Evolutionary conservation across 2,113 vertebrate species (phyloP).

Genomic region (Syngnathus typhle): DNA sequence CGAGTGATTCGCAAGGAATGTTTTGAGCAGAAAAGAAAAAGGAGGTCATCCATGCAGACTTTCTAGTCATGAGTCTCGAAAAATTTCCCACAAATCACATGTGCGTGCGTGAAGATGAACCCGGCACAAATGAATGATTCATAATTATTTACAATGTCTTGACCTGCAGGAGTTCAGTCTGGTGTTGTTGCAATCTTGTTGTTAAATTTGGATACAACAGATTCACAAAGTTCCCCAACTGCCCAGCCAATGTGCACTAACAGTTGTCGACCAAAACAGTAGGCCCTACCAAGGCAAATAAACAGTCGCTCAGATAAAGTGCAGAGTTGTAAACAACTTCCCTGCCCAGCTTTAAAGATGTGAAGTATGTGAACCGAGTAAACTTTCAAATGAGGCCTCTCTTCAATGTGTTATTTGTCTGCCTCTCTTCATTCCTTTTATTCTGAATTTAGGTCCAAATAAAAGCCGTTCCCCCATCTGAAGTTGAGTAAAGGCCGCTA

Average conservation of each 20-base stretch:
- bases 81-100: constrained; percentile 55
- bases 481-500: neutral
- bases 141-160: neutral
- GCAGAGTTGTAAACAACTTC: neutral
- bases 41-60: constrained; percentile 52
- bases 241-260: neutral
- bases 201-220: neutral
- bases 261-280: neutral
- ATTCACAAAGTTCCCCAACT: neutral
- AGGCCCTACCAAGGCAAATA: neutral
- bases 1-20: constrained; percentile 6
- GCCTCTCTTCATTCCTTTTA: neutral
- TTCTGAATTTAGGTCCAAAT: neutral
- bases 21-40: constrained; percentile 27
- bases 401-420: neutral
- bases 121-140: neutral
- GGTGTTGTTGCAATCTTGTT: too few relatives aligned
- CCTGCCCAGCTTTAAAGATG: neutral
- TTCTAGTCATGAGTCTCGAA: constrained; percentile 51
- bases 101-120: constrained; percentile 8
- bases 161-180: too few relatives aligned
- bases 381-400: neutral
- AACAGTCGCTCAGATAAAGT: neutral
- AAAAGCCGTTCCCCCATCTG: neutral
- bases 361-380: neutral